These are phyloP conservation scores for Hyles lineata DNA, from an alignment of 2,888 invertebrate genomes.

Conservation along the genomic window DNA sequence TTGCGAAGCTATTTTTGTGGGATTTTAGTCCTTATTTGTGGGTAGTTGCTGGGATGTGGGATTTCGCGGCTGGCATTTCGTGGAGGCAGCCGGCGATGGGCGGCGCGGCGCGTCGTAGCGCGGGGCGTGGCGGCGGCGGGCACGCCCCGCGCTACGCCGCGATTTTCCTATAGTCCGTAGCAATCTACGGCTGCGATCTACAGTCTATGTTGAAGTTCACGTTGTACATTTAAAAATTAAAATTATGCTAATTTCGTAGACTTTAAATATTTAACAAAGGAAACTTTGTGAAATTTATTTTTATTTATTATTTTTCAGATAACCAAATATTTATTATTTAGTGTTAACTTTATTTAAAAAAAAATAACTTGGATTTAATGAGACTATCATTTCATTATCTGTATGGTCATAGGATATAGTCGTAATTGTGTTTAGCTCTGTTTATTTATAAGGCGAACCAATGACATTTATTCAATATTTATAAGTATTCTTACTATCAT, in stretches of 20 bases:
- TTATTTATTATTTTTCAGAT: background rate
- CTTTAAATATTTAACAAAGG: background rate
- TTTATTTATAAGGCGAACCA: no score
- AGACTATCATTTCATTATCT: no score
- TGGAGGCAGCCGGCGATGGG: constrained; percentile 63
- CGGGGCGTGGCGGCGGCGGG: constrained; percentile 69
- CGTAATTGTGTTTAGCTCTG: no score
- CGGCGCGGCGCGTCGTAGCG: constrained; percentile 72
- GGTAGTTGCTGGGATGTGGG: constrained; percentile 39
- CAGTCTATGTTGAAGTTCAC: constrained; percentile 44
- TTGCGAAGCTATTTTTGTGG: constrained; percentile 29
- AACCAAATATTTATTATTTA: background rate
- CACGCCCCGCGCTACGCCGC: constrained; percentile 65
- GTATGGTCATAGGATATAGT: no score
- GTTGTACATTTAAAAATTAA: constrained; percentile 29
- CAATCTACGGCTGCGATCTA: constrained; percentile 41
- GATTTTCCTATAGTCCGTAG: constrained; percentile 49
- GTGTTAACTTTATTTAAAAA: no score
- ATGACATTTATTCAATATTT: no score
- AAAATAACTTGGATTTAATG: no score
- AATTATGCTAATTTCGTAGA: constrained; percentile 8
- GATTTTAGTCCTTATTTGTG: constrained; percentile 55
- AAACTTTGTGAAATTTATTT: background rate
- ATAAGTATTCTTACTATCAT: no score
- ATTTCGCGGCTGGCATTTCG: constrained; percentile 52